Percentiles rank a stretch among this genome's conserved stretches.
Evolutionary conservation across 2,113 vertebrate genomes (phyloP).

Genomic region (Cisticola juncidis): DNA sequence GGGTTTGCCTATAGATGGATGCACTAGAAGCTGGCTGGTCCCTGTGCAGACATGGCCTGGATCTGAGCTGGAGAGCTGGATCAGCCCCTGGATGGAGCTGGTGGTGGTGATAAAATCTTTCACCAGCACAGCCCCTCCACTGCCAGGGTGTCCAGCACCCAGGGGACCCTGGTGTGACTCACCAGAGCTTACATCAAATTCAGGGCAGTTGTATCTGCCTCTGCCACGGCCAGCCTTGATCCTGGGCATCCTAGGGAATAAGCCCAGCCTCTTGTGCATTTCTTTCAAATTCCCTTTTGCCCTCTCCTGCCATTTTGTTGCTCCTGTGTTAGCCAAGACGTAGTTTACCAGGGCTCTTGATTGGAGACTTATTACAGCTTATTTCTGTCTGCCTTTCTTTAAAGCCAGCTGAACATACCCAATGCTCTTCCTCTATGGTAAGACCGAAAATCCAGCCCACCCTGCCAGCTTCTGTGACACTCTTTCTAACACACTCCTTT

Average conservation of each 20-base stretch:
- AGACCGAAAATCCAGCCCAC: constrained; percentile 88
- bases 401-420: constrained; percentile 99
- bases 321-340: constrained; percentile 76
- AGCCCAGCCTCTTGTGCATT: constrained; percentile 54
- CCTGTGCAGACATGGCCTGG: neutral
- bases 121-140: neutral
- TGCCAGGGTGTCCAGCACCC: neutral
- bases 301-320: constrained; percentile 71
- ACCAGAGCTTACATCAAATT: neutral
- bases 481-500: constrained; percentile 69
- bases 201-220: neutral
- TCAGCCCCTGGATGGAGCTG: neutral
- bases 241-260: constrained; percentile 14
- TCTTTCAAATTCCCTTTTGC: constrained; percentile 59
- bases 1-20: neutral
- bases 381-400: constrained; percentile 99
- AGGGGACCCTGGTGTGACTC: neutral
- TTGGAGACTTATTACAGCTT: constrained; percentile 87
- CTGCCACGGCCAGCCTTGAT: neutral
- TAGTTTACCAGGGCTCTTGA: constrained; percentile 65
- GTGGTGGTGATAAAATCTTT: neutral
- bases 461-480: constrained; percentile 74
- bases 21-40: constrained; percentile 52
- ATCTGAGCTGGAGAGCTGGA: neutral
- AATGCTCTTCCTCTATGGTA: constrained; percentile 98